Evolutionary conservation across 2,888 invertebrate species (phyloP).

Genomic region (Aphidius colemani): DNA sequence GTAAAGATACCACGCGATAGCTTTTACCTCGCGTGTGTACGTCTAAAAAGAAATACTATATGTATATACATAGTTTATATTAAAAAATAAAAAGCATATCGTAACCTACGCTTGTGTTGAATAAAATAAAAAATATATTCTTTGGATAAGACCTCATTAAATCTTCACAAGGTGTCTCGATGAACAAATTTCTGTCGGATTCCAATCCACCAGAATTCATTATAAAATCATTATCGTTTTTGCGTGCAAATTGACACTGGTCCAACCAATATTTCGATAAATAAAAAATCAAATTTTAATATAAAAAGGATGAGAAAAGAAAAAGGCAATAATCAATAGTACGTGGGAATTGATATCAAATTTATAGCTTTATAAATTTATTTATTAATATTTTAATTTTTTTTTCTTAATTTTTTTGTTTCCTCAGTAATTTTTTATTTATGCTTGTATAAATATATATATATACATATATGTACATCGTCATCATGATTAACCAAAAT

Average conservation of each 20-base stretch:
- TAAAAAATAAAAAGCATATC: not conserved
- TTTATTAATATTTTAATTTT: conserved; percentile 17
- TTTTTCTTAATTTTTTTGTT: conserved; percentile 7
- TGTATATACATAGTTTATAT: not conserved
- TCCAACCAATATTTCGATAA: conserved; percentile 1
- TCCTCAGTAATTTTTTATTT: conserved; percentile 25
- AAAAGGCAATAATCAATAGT: conserved; percentile 11
- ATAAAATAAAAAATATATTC: conserved; percentile 3
- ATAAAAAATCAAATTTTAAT: conserved; percentile 1
- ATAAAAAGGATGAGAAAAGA: not conserved
- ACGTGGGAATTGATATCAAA: conserved; percentile 14
- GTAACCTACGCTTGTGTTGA: not conserved
- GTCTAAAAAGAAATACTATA: not conserved
- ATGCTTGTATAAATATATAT: conserved; percentile 21
- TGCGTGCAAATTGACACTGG: conserved; percentile 3
- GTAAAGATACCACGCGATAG: conserved; percentile 53
- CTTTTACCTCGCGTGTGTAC: conserved; percentile 18
- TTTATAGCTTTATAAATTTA: conserved; percentile 13
- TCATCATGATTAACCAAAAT: conserved; percentile 17
- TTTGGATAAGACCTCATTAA: conserved; percentile 14
- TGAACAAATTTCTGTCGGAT: conserved; percentile 18
- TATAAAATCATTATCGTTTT: conserved; percentile 12
- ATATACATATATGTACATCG: conserved; percentile 1
- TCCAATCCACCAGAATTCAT: conserved; percentile 5
- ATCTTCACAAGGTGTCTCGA: conserved; percentile 15